Evolutionary conservation across 2,888 invertebrate genomes (phyloP).

Genomic region (Meghimatium bilineatum): DNA sequence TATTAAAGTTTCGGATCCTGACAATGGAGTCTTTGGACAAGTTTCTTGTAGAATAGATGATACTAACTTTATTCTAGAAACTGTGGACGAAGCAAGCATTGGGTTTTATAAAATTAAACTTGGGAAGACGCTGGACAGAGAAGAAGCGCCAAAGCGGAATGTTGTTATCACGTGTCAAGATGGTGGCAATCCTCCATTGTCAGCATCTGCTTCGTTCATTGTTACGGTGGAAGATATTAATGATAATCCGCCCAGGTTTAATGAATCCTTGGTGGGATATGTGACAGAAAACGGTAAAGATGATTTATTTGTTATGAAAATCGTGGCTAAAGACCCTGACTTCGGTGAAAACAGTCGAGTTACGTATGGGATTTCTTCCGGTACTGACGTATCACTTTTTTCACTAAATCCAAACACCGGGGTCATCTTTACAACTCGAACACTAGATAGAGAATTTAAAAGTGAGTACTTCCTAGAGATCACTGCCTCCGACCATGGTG

Average conservation of each 20-base stretch:
- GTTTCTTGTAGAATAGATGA: constrained; percentile 49
- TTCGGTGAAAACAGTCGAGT: constrained; percentile 85
- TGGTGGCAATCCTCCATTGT: constrained; percentile 50
- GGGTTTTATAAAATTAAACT: constrained; percentile 56
- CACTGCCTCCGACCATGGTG: constrained; percentile 63
- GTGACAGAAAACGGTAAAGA: constrained; percentile 51
- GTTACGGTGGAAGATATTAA: constrained; percentile 55
- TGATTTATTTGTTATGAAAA: constrained; percentile 65
- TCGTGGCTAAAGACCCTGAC: constrained; percentile 90
- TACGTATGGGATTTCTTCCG: constrained; percentile 66
- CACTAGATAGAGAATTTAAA: constrained; percentile 89
- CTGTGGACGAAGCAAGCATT: constrained; percentile 43
- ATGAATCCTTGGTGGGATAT: constrained; percentile 31
- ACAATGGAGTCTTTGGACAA: constrained; percentile 60
- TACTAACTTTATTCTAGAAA: constrained; percentile 53
- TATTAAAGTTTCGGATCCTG: constrained; percentile 84
- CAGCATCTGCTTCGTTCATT: constrained; percentile 46
- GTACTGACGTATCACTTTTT: constrained; percentile 80
- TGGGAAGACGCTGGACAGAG: constrained; percentile 53
- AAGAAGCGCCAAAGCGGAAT: constrained; percentile 47
- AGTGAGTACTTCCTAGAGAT: constrained; percentile 84
- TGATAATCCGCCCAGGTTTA: constrained; percentile 56
- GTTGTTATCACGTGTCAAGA: constrained; percentile 57
- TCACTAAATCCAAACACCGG: constrained; percentile 90
- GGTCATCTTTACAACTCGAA: constrained; percentile 88